These are phyloP conservation scores for Peromyscus californicus DNA, from an alignment of 2,113 vertebrate species.

Conservation along the genomic window DNA sequence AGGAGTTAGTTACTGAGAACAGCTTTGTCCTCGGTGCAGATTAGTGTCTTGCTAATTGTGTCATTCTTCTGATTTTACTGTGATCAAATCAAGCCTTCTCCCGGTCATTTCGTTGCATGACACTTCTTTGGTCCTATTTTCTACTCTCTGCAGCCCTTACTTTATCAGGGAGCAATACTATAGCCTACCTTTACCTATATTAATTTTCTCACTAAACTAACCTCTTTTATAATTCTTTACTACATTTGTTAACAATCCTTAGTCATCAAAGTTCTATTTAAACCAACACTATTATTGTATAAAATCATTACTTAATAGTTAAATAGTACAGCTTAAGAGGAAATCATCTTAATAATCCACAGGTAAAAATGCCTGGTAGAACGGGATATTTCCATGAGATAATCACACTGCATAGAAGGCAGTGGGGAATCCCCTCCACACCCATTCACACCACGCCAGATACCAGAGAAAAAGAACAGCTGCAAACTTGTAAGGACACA, in stretches of 20 bases:
- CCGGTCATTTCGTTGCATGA: background rate
- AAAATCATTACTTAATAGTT: background rate
- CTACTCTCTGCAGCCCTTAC: background rate
- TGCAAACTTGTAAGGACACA: background rate
- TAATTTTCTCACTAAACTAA: background rate
- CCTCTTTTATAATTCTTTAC: background rate
- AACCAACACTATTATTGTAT: background rate
- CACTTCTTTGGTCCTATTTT: background rate
- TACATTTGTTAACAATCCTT: background rate
- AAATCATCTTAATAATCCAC: background rate
- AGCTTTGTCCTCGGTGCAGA: background rate
- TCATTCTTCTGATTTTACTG: conserved; percentile 4
- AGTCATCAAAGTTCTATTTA: background rate
- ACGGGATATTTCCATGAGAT: background rate
- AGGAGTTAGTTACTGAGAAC: background rate
- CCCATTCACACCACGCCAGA: background rate
- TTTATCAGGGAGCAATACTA: background rate
- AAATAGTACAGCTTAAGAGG: background rate
- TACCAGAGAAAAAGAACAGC: background rate
- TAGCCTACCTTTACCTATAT: background rate
- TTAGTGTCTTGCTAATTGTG: background rate
- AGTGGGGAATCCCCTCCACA: background rate
- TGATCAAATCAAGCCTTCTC: conserved; percentile 2
- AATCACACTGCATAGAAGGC: background rate
- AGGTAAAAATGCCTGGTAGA: background rate